Base-by-base conservation (phyloP, 1,140 invertebrate genomes). In the Lineus longissimus region DNA sequence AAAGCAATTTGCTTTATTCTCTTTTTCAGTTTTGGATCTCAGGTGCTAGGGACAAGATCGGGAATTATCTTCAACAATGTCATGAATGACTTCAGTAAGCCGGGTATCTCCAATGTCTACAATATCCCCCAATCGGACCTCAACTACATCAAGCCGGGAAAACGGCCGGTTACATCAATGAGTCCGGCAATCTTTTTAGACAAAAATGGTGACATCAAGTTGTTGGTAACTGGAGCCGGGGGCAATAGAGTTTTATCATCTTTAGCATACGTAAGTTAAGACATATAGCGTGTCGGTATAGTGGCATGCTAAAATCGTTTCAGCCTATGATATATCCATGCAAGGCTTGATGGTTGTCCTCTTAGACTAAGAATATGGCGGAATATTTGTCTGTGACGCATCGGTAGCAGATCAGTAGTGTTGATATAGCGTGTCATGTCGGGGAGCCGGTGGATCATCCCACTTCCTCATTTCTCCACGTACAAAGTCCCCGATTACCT, bases 81-180 rank as follows among this genome's bases (percentile, higher is more conserved):
- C 55, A 97, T 98, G 94, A 93, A 97, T 78, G 95, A 98, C 77
- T 98, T 99, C 81, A 90, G 92, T 0, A 86, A 88, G 1, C 88
- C 92, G 0, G 88, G 74, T 45, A 68, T 87, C 67, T 81, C 84
- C 11, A 98, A 92, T 80, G 87, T 85, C 58, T 95, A 91, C 72
- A 88, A 87, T 0, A 56, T 97, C 43, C 88, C 90, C 6, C 87
- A 88, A 0, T 90, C 89, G 0, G 67, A 87, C 4, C 86, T 87
- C 6, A 98, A 98, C 83, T 88, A 86, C 62, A 91, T 98, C 57
- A 57, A 69, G 57, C 86, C 88, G 6, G 88, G 88, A 23, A 98
- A 97, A 78, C 84, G 93, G 31, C 89, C 96, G 0, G 78, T 97
- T 65, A 96, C 94, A 0, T 97, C 95, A 6, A 96, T 97, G 90